Evolutionary conservation across 92 coral and sea anemone species (phyloP), one percentile per base, ranked within the genome.

Genomic region (Muricea muricata): DNA sequence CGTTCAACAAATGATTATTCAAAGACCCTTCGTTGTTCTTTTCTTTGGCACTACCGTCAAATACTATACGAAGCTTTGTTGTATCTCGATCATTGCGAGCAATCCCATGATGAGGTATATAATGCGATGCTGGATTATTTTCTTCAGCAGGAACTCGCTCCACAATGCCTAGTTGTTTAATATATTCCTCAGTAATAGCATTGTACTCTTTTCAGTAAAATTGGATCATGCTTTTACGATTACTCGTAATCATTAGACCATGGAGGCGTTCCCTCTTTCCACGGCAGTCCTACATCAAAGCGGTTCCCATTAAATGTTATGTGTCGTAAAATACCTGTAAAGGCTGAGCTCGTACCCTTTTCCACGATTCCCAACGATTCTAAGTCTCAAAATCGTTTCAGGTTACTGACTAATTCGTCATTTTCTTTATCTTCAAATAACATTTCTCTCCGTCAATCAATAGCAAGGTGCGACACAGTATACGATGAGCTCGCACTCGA

Each of bases 271-370:
- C 17, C 46, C 3, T 24, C 76, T 20, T 69, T 69, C 76, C 76
- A 70, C 24, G 76, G 50, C 23, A 70, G 52, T 1, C 45, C 76
- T 6, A 70, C 76, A 6, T 70, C 76, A 40, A 35, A 70, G 13
- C 50, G 50, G 8, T 70, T 70, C 0, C 76, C 76, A 70, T 70
- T 40, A 21, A 70, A 70, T 40, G 76, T 70, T 33, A 70, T 70
- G 42, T 70, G 52, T 24, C 25, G 46, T 33, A 70, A 14, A 39
- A 70, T 33, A 32, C 39, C 50, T 3, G 30, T 28, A 9, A 54
- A 8, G 23, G 23, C 15, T 40, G 46, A 13, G 39, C 15, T 54
- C 12, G 35, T 30, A 8, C 39, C 76, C 23, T 17, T 40, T 39
- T 10, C 23, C 20, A 33, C 50, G 3, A 70, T 70, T 13, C 76